phyloP scores from a whole-genome alignment of 2,113 vertebrate species.

The Thomomys bottae region DNA sequence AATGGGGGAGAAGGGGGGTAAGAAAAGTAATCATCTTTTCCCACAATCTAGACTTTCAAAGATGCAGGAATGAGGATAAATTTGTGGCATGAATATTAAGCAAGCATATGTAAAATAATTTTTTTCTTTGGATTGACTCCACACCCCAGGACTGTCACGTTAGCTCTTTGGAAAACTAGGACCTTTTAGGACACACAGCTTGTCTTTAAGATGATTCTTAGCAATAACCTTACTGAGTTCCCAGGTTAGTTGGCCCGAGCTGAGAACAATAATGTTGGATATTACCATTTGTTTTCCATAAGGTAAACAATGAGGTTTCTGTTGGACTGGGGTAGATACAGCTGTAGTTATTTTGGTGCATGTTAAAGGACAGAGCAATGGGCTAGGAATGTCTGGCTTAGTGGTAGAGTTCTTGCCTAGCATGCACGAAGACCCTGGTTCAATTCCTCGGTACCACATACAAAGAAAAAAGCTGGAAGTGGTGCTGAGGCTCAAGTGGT shows the following conservation, averaged over 20 bases:
- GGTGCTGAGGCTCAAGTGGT: no score
- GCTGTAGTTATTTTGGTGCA: neutral
- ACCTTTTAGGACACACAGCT: neutral
- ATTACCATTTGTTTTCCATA: neutral
- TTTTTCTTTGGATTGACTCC: neutral
- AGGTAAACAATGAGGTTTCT: neutral
- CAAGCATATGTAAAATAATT: neutral
- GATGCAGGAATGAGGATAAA: neutral
- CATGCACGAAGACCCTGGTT: no score
- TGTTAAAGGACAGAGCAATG: neutral
- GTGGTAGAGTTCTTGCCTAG: no score
- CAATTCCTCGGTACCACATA: no score
- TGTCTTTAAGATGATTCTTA: neutral
- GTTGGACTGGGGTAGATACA: neutral
- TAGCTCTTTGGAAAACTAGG: neutral
- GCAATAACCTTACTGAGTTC: neutral
- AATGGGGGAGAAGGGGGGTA: neutral
- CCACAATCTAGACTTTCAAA: neutral
- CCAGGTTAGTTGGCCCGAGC: neutral
- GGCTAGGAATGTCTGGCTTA: no score
- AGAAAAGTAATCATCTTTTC: neutral
- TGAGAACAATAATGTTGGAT: fast-evolving
- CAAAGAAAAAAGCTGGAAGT: no score
- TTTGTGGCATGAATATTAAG: neutral
- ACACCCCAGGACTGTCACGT: neutral